A percentile compares a stretch with the other conserved stretches of the same genome.
These are phyloP conservation scores for Metellina segmentata DNA, from an alignment of 2,888 invertebrate species.

Conservation along the genomic window DNA sequence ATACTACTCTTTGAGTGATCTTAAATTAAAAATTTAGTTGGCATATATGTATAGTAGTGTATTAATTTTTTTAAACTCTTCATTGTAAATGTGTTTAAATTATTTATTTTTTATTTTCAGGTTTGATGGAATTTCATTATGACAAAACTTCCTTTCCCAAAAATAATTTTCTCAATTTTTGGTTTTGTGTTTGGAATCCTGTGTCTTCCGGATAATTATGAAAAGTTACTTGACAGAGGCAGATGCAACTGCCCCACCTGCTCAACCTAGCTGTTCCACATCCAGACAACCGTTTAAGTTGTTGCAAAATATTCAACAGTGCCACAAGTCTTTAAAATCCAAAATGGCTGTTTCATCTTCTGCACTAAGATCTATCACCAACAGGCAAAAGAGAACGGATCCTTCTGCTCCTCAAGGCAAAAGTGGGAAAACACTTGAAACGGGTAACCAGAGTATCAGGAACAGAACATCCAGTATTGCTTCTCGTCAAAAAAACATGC, in stretches of 20 bases:
- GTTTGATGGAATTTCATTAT: constrained; percentile 56
- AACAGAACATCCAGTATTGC: constrained; percentile 11
- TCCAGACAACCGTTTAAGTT: constrained; percentile 61
- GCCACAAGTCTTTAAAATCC: constrained; percentile 34
- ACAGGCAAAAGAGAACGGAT: constrained; percentile 47
- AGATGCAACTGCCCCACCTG: constrained; percentile 27
- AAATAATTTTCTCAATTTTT: constrained; percentile 37
- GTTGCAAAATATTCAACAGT: constrained; percentile 59
- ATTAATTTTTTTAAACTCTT: too few species aligned
- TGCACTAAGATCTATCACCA: constrained; percentile 49
- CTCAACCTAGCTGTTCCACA: constrained; percentile 34
- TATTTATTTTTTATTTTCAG: constrained; percentile 30
- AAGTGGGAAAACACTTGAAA: constrained; percentile 20
- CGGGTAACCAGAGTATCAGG: neutral
- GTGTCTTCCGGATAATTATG: constrained; percentile 51
- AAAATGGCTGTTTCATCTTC: constrained; percentile 56
- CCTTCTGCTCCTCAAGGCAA: neutral
- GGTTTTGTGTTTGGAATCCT: constrained; percentile 52
- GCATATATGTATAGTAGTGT: too few species aligned
- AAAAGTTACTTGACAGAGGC: constrained; percentile 64
- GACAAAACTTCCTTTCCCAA: constrained; percentile 18
- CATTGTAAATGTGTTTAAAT: too few species aligned
- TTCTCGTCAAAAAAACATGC: constrained; percentile 37
- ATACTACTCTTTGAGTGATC: too few species aligned
- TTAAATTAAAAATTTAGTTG: too few species aligned